phyloP scores from a whole-genome alignment of 2,888 invertebrate species.

The Hypercompe scribonia region DNA sequence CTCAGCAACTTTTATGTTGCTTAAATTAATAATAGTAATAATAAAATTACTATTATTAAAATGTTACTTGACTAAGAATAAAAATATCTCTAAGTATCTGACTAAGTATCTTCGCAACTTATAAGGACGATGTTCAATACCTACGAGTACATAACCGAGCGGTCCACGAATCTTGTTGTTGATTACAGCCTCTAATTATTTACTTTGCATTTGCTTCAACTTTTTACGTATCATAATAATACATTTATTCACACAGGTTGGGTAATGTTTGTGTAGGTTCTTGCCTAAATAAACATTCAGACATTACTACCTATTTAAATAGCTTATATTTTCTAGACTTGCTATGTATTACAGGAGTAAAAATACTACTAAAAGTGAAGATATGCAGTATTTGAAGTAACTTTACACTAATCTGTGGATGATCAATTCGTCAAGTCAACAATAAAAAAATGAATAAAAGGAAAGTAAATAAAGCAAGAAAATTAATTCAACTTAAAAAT shows the following conservation, averaged over 20 bases:
- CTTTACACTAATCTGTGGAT: too few species aligned
- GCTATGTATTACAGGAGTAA: too few species aligned
- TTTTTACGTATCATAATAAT: not conserved
- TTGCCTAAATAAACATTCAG: constrained; percentile 8
- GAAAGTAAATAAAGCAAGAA: too few species aligned
- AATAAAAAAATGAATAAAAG: too few species aligned
- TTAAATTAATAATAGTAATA: too few species aligned
- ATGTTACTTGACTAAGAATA: not conserved
- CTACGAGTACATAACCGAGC: not conserved
- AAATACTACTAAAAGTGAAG: too few species aligned
- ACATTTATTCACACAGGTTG: too few species aligned
- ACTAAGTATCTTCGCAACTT: not conserved
- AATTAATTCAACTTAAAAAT: too few species aligned
- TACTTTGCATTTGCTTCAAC: not conserved
- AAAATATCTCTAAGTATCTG: not conserved
- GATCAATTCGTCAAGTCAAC: too few species aligned
- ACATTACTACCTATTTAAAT: constrained; percentile 1
- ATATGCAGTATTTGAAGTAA: too few species aligned
- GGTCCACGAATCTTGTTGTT: not conserved
- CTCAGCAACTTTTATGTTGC: too few species aligned
- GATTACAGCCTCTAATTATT: not conserved
- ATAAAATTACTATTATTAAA: not conserved
- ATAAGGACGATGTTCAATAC: not conserved
- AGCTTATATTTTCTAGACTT: too few species aligned
- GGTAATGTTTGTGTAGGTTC: constrained; percentile 3